phyloP scores from a whole-genome alignment of 2,888 invertebrate genomes.

The Andrena dorsata region DNA sequence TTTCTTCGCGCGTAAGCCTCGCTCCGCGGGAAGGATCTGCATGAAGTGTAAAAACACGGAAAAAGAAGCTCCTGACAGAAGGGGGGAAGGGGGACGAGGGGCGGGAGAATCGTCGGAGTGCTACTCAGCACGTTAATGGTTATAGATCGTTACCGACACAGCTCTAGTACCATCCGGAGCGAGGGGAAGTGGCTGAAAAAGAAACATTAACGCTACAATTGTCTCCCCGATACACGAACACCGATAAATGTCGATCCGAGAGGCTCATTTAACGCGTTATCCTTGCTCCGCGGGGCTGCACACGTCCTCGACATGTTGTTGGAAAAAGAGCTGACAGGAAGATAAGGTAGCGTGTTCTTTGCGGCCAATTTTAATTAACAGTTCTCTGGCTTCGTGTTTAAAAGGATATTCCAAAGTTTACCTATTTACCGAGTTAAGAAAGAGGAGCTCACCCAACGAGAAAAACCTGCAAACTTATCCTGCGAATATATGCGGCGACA shows the following conservation, averaged over 20 bases:
- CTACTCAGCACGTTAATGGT: conserved; percentile 64
- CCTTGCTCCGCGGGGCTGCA: not conserved
- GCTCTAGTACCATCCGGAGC: conserved; percentile 45
- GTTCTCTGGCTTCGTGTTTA: too few relatives aligned
- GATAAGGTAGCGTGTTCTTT: not conserved
- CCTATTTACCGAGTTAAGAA: too few relatives aligned
- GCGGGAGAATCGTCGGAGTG: conserved; percentile 43
- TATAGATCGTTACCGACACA: conserved; percentile 66
- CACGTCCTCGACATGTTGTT: conserved; percentile 4
- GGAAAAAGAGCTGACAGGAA: not conserved
- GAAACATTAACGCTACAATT: conserved; percentile 61
- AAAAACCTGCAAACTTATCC: not conserved
- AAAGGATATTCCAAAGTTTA: not conserved
- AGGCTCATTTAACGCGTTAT: conserved; percentile 44
- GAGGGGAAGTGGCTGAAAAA: conserved; percentile 50
- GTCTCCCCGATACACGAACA: conserved; percentile 53
- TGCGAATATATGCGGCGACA: not conserved
- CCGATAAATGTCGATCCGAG: conserved; percentile 58
- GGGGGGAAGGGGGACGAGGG: conserved; percentile 20
- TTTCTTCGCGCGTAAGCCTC: conserved; percentile 13
- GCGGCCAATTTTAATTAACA: too few relatives aligned
- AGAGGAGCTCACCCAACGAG: not conserved
- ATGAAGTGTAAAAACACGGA: conserved; percentile 27
- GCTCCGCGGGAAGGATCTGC: conserved; percentile 7
- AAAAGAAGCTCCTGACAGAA: not conserved